Percentiles rank a stretch among this genome's conserved stretches.
phyloP scores from a whole-genome alignment of 92 coral and sea anemone genomes.

The Siderastrea radians region DNA sequence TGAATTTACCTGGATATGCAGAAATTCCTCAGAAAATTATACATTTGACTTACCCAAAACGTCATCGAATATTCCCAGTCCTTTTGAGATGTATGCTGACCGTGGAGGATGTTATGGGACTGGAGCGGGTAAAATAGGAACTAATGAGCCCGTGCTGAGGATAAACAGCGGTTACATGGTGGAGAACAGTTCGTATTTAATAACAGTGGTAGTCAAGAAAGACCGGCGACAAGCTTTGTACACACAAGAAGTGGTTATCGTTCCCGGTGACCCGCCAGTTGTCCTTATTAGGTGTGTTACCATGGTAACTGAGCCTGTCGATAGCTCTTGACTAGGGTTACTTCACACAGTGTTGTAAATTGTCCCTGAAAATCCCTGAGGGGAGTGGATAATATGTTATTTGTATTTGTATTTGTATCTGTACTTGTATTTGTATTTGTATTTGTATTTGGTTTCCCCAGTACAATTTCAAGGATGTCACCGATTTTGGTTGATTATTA shows the following conservation, averaged over 20 bases:
- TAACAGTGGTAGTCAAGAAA: constrained; percentile 66
- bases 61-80: constrained; percentile 10
- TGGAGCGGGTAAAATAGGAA: constrained; percentile 72
- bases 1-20: constrained; percentile 62
- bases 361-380: too few relatives aligned
- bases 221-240: constrained; percentile 55
- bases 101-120: constrained; percentile 86
- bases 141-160: constrained; percentile 43
- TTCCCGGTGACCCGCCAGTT: constrained; percentile 58
- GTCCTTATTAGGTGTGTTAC: constrained; percentile 64
- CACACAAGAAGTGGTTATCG: constrained; percentile 65
- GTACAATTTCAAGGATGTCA: too few relatives aligned
- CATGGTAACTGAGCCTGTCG: too few relatives aligned
- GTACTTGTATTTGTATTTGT: too few relatives aligned
- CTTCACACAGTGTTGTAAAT: too few relatives aligned
- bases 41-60: constrained; percentile 22
- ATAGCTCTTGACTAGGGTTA: too few relatives aligned
- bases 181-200: constrained; percentile 51
- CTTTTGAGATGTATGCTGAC: constrained; percentile 2
- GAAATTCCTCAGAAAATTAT: constrained; percentile 13
- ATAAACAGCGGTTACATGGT: constrained; percentile 65
- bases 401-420: too few relatives aligned
- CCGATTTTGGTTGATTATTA: too few relatives aligned
- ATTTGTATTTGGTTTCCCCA: too few relatives aligned
- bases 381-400: too few relatives aligned